Percentiles rank a stretch among this genome's conserved stretches.
Conservation (phyloP, 2,888 invertebrate genomes). For the Euplexia lucipara region DNA sequence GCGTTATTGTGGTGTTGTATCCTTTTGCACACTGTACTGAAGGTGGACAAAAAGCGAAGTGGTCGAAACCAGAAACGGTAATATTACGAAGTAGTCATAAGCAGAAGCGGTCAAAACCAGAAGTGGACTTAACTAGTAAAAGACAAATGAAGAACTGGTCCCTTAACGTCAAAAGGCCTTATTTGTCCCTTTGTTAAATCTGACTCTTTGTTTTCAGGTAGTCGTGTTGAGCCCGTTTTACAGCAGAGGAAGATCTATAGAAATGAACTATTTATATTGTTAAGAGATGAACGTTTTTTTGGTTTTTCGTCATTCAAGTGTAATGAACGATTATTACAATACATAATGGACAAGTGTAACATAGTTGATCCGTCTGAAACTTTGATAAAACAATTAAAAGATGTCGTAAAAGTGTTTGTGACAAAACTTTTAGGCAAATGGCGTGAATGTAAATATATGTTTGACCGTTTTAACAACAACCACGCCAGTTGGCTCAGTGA, state of each 20-base stretch:
- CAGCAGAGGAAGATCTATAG: conserved; percentile 7
- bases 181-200: background rate
- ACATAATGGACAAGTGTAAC: background rate
- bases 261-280: background rate
- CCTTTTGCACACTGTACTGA: no score
- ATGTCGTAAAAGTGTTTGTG: conserved; percentile 8
- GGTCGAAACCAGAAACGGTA: no score
- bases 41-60: no score
- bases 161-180: no score
- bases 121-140: no score
- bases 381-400: conserved; percentile 6
- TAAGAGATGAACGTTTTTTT: conserved; percentile 1
- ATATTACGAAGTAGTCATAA: no score
- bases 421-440: conserved; percentile 7
- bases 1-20: no score
- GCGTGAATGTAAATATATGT: conserved; percentile 10
- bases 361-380: conserved; percentile 3
- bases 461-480: conserved; percentile 1
- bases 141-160: no score
- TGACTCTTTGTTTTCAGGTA: background rate
- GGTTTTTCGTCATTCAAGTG: background rate
- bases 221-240: background rate
- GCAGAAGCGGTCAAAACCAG: no score
- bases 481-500: no score
- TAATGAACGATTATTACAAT: conserved; percentile 10